Evolutionary conservation across 2,797 vertebrate genomes (phyloP).

Genomic region (Esox masquinongy): DNA sequence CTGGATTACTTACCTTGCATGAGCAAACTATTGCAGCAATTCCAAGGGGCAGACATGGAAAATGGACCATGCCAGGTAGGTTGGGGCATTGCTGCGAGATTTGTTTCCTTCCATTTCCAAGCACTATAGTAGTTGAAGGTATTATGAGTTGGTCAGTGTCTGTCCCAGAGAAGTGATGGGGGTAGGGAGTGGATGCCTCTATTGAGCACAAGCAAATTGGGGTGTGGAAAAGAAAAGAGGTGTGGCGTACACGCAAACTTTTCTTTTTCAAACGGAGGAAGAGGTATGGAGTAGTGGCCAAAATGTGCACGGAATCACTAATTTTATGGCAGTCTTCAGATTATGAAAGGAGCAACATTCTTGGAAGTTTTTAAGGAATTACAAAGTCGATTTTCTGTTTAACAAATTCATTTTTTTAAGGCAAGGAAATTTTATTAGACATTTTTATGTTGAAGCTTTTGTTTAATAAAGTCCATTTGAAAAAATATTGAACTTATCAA

Average conservation of each 20-base stretch:
- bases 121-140: background rate
- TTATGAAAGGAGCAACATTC: too few relatives aligned
- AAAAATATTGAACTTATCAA: too few relatives aligned
- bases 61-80: slow-evolving; percentile 69
- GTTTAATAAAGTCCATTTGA: too few relatives aligned
- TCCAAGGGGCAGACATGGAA: slow-evolving; percentile 70
- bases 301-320: too few relatives aligned
- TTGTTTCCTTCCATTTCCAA: slow-evolving; percentile 37
- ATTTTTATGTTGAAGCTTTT: too few relatives aligned
- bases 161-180: background rate
- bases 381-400: too few relatives aligned
- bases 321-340: too few relatives aligned
- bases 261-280: background rate
- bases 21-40: slow-evolving; percentile 67
- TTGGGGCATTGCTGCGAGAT: slow-evolving; percentile 3
- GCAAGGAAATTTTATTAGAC: too few relatives aligned
- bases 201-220: background rate
- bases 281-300: background rate
- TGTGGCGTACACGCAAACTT: background rate
- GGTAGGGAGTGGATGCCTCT: background rate
- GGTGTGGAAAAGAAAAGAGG: background rate
- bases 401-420: too few relatives aligned
- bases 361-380: too few relatives aligned
- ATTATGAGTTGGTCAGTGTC: background rate
- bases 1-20: slow-evolving; percentile 48